Base-by-base conservation (phyloP, 1,140 invertebrate species). In the Drosophila lacertosa region DNA sequence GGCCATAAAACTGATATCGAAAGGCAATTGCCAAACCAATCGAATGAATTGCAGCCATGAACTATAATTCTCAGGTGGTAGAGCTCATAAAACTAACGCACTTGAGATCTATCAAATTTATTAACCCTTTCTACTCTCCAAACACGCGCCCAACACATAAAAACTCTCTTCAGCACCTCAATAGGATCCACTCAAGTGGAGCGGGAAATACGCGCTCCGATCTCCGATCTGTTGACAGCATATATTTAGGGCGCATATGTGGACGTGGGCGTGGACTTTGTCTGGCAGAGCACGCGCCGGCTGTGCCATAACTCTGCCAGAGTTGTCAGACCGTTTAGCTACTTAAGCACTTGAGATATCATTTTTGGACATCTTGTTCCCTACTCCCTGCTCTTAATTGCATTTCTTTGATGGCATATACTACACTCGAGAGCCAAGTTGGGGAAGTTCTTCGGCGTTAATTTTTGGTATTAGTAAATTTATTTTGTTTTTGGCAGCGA, bases 401-500 rank as follows among this genome's bases (percentile, higher is more conserved):
- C 81, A 86, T 86, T 77, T 77, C 82, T 82, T 72, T 78, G 83
- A 82, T 88, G 77, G 74, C 82, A 88, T 77, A 80, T 77, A 88
- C 81, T 20, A 45, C 45, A 48, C 79, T 83, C 74, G 54, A 77
- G 53, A 73, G 65, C 65, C 80, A 80, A 68, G 76, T 84, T n/a
- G 58, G 53, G 55, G 37, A 32, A 22, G 26, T 18, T 44, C 37
- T 39, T 44, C 18, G 63, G 74, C 66, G 69, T 81, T 82, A 81
- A 82, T 81, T 82, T 82, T 68, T 40, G 62, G 78, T 86, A 86
- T 88, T 88, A 86, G 82, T 86, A 86, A 86, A 86, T 88, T 86
- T 82, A 86, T 86, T 88, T 86, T 69, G 82, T 86, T 86, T 77
- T 86, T 86, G 82, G 82, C 82, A 70, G 82, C 81, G 82, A 86